Conservation (phyloP, 2,113 vertebrate genomes). For the Lamprologus sp. region DNA sequence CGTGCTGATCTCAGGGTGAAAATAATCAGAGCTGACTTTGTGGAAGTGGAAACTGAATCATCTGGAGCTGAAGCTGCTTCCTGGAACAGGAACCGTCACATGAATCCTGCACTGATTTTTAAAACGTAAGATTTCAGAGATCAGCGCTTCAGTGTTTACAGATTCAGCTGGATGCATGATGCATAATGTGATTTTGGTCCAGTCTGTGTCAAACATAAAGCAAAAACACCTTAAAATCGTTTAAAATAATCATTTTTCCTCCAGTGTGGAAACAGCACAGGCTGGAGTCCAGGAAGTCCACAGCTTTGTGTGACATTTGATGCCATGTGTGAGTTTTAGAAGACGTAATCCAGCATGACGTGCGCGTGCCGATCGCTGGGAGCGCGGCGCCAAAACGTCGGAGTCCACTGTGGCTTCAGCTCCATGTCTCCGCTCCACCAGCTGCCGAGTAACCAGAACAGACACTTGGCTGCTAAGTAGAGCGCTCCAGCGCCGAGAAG, state of each 20-base stretch:
- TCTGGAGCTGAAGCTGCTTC: background rate
- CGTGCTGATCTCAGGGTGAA: background rate
- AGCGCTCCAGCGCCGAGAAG: background rate
- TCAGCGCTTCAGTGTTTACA: background rate
- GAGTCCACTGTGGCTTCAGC: background rate
- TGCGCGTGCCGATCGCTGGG: accelerated
- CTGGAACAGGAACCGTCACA: background rate
- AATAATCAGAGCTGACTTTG: background rate
- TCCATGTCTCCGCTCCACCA: accelerated
- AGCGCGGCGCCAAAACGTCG: background rate
- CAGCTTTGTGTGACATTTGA: background rate
- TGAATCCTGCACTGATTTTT: accelerated
- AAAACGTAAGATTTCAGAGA: background rate
- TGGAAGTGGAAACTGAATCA: background rate
- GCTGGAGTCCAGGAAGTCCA: background rate
- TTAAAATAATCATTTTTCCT: background rate
- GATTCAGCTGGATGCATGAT: background rate
- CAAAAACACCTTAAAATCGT: background rate
- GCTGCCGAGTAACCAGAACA: background rate
- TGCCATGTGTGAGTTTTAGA: background rate
- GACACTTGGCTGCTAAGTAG: background rate
- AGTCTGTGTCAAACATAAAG: background rate
- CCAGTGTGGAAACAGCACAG: background rate
- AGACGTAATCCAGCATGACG: constrained; percentile 20
- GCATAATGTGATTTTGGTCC: background rate